These are phyloP conservation scores for Panthera leo DNA, from an alignment of 2,113 vertebrate genomes.

Conservation along the genomic window DNA sequence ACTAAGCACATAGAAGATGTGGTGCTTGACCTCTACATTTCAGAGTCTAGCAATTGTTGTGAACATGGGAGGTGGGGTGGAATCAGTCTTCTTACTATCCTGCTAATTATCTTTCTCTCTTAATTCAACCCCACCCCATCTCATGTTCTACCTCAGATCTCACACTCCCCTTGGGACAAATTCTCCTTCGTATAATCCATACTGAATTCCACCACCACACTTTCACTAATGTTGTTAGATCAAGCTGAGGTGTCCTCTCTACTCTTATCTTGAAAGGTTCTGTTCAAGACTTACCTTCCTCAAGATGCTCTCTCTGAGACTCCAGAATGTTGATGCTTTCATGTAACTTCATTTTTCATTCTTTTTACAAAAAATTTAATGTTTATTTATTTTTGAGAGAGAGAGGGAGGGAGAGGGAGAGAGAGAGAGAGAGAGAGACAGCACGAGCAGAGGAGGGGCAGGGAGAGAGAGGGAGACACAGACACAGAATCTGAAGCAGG, in stretches of 20 bases:
- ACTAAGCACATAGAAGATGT: background rate
- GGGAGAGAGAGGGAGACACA: too few relatives aligned
- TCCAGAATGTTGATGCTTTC: background rate
- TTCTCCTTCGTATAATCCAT: background rate
- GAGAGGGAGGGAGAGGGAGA: too few relatives aligned
- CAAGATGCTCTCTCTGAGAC: background rate
- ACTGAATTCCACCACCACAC: background rate
- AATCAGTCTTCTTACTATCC: background rate
- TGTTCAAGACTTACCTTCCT: background rate
- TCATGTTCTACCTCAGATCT: background rate
- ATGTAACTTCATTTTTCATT: background rate
- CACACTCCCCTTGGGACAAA: background rate
- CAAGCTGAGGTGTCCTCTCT: background rate
- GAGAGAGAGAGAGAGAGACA: too few relatives aligned
- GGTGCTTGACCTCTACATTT: background rate
- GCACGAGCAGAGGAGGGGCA: too few relatives aligned
- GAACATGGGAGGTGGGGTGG: background rate
- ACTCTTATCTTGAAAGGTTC: background rate
- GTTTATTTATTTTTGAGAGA: too few relatives aligned
- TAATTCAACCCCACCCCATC: background rate
- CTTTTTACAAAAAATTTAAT: too few relatives aligned
- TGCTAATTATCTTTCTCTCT: background rate
- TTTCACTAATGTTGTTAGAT: background rate
- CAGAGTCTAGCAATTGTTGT: background rate
- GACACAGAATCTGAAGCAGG: too few relatives aligned